A percentile compares a stretch with the other conserved stretches of the same genome.
Evolutionary conservation across 2,797 vertebrate species (phyloP).

Genomic region (Coregonus sp.): DNA sequence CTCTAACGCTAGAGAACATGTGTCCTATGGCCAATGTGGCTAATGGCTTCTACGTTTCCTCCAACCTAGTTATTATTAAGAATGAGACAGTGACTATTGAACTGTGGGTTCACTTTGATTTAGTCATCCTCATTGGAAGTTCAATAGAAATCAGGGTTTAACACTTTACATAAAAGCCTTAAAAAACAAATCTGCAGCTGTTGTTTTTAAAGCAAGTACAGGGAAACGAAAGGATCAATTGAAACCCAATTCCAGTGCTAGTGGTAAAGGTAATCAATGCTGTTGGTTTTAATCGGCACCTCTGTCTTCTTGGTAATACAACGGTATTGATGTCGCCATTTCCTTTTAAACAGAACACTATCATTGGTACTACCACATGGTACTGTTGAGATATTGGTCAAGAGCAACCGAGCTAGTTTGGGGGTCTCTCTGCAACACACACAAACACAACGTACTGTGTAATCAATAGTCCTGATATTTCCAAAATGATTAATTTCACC

Average conservation of each 20-base stretch:
- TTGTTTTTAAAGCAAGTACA: conserved; percentile 20
- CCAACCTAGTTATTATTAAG: background rate
- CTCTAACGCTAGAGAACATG: conserved; percentile 34
- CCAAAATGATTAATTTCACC: background rate
- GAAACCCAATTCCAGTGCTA: conserved; percentile 25
- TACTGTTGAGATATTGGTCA: conserved; percentile 1
- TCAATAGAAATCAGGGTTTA: conserved; percentile 31
- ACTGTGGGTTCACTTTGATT: background rate
- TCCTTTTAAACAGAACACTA: background rate
- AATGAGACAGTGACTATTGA: background rate
- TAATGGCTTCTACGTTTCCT: background rate
- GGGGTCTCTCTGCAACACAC: background rate
- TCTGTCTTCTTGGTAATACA: conserved; percentile 14
- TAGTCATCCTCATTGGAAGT: background rate
- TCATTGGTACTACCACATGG: background rate
- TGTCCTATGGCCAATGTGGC: conserved; percentile 39
- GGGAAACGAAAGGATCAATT: conserved; percentile 41
- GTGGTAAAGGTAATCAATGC: conserved; percentile 30
- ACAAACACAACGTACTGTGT: background rate
- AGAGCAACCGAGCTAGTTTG: background rate
- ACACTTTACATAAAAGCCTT: background rate
- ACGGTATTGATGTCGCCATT: conserved; percentile 24
- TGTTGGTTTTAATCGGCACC: conserved; percentile 39
- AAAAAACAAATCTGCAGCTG: too few species aligned
- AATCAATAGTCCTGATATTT: background rate